Evolutionary conservation across 2,797 vertebrate species (phyloP).

Genomic region (Liasis olivaceus): DNA sequence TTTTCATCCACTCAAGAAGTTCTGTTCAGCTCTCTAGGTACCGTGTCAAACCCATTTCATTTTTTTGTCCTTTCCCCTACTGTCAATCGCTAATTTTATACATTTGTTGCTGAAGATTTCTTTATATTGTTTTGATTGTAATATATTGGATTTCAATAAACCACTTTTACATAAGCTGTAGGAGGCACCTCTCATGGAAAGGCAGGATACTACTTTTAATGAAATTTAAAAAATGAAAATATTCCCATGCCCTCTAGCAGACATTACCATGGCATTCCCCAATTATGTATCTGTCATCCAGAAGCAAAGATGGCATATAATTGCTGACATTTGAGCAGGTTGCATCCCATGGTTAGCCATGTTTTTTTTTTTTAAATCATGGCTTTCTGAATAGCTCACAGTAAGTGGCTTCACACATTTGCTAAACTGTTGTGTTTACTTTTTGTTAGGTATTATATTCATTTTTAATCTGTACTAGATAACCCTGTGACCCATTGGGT

Average conservation of each 20-base stretch:
- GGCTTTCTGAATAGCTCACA: no score
- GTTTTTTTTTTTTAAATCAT: no score
- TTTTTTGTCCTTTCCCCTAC: not conserved
- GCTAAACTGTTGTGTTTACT: no score
- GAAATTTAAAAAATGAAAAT: not conserved
- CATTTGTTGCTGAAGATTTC: not conserved
- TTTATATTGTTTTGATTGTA: no score
- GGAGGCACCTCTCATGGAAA: not conserved
- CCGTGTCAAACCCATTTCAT: not conserved
- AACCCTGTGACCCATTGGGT: no score
- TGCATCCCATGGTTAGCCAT: no score
- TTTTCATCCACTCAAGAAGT: not conserved
- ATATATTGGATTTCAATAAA: not conserved
- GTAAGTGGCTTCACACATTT: no score
- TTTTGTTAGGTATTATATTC: no score
- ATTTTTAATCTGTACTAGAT: no score
- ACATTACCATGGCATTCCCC: not conserved
- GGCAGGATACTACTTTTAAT: not conserved
- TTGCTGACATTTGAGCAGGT: not conserved
- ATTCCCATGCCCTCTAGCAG: not conserved
- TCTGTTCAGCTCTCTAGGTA: not conserved
- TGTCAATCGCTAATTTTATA: not conserved
- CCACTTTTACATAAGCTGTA: not conserved
- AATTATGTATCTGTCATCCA: not conserved
- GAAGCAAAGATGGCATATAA: not conserved